These are phyloP conservation scores for Orthosia incerta DNA, from an alignment of 2,888 invertebrate species.

Conservation along the genomic window DNA sequence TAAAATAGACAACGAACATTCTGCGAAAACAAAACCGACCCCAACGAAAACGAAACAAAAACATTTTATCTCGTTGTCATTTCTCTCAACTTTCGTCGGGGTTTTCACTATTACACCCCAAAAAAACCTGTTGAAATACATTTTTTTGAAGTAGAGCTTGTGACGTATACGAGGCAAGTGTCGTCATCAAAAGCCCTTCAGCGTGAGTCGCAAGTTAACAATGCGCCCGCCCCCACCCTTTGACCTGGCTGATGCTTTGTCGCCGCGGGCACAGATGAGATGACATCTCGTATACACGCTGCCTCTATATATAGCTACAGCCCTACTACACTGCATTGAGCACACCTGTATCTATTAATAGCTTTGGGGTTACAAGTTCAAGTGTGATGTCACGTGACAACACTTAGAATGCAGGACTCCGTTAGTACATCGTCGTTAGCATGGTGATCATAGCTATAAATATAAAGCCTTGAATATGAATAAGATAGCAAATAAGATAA, in stretches of 20 bases:
- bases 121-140: constrained; percentile 72
- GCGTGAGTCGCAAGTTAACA: constrained; percentile 88
- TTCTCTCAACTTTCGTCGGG: constrained; percentile 48
- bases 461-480: constrained; percentile 1
- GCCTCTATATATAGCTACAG: constrained; percentile 46
- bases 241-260: constrained; percentile 88
- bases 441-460: constrained; percentile 5
- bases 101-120: constrained; percentile 56
- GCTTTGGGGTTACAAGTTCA: constrained; percentile 60
- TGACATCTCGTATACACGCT: constrained; percentile 79
- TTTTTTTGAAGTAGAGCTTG: constrained; percentile 68
- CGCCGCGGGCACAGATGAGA: constrained; percentile 83
- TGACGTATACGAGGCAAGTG: constrained; percentile 75
- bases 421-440: constrained; percentile 17
- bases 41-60: constrained; percentile 24
- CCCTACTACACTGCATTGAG: constrained; percentile 36
- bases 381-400: constrained; percentile 38
- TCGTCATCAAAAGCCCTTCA: constrained; percentile 87
- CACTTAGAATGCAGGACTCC: constrained; percentile 29
- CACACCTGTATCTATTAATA: constrained; percentile 55
- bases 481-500: background rate
- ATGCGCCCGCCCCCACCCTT: constrained; percentile 86
- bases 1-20: constrained; percentile 17
- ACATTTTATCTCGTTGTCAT: constrained; percentile 37
- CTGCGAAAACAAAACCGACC: constrained; percentile 5